These are phyloP conservation scores for Turdus rufiventris DNA, from an alignment of 2,113 vertebrate species.

Conservation along the genomic window DNA sequence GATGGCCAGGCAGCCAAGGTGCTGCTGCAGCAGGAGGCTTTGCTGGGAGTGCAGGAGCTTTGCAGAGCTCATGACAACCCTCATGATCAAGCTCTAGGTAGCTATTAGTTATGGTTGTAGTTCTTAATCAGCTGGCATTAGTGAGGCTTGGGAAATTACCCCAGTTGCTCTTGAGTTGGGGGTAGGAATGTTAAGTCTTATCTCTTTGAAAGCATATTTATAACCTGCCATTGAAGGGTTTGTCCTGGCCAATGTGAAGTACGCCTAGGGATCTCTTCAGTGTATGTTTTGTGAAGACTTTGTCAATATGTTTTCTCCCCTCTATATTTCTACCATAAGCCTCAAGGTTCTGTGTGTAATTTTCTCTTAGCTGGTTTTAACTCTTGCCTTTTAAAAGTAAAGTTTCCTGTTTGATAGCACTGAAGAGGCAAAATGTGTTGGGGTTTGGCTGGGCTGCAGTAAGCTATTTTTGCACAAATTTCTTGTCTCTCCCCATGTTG, in stretches of 20 bases:
- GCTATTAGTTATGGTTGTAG: background rate
- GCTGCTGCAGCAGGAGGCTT: background rate
- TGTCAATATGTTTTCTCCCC: background rate
- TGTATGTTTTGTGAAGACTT: background rate
- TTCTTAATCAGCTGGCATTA: background rate
- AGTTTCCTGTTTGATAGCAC: background rate
- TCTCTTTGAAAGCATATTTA: background rate
- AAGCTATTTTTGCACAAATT: conserved; percentile 12
- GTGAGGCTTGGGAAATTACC: background rate
- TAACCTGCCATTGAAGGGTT: background rate
- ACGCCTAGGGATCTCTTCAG: background rate
- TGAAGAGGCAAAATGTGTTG: background rate
- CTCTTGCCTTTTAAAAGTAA: background rate
- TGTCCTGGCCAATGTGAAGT: background rate
- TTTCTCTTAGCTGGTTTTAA: background rate
- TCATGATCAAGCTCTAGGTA: background rate
- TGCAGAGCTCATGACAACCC: background rate
- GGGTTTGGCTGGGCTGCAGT: background rate
- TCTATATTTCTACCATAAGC: background rate
- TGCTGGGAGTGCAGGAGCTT: background rate
- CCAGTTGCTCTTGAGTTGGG: background rate
- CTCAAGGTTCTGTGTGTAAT: background rate
- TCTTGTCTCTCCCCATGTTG: background rate
- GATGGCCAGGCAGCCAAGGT: rapidly evolving
- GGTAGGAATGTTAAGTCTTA: background rate